Evolutionary conservation across 2,888 invertebrate species (phyloP).

Genomic region (Plagodis pulveraria): DNA sequence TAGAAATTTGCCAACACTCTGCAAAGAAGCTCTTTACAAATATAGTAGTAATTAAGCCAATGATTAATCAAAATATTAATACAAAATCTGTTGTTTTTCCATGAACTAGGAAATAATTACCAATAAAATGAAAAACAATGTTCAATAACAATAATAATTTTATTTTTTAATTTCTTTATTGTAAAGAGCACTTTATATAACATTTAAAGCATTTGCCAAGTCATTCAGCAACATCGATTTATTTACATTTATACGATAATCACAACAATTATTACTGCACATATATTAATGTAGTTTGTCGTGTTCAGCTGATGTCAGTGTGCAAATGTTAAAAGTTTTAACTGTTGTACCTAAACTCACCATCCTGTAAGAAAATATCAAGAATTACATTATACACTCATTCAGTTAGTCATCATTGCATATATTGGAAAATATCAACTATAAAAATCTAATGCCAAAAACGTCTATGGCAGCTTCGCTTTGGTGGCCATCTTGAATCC

Average conservation of each 20-base stretch:
- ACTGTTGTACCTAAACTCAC: constrained; percentile 2
- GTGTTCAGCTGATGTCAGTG: constrained; percentile 55
- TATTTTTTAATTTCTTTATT: constrained; percentile 20
- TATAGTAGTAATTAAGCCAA: neutral
- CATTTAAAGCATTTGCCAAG: constrained; percentile 79
- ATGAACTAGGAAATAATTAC: neutral
- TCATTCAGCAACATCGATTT: constrained; percentile 71
- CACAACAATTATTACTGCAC: constrained; percentile 52
- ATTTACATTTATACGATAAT: constrained; percentile 42
- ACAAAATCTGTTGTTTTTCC: too few relatives aligned
- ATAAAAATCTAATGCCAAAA: too few relatives aligned
- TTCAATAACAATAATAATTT: constrained; percentile 1
- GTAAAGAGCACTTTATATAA: constrained; percentile 65
- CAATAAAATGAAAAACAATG: constrained; percentile 1
- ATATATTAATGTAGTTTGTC: constrained; percentile 32
- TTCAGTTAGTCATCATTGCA: too few relatives aligned
- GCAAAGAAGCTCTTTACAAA: constrained; percentile 61
- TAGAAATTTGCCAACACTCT: constrained; percentile 60
- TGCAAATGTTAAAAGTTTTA: constrained; percentile 42
- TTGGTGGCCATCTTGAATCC: too few relatives aligned
- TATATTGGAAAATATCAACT: too few relatives aligned
- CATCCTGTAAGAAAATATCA: constrained; percentile 29
- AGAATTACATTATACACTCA: neutral
- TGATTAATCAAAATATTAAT: neutral
- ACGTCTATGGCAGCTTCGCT: neutral